Conservation (phyloP, 2,888 invertebrate species). For the Lissonota sp. region DNA sequence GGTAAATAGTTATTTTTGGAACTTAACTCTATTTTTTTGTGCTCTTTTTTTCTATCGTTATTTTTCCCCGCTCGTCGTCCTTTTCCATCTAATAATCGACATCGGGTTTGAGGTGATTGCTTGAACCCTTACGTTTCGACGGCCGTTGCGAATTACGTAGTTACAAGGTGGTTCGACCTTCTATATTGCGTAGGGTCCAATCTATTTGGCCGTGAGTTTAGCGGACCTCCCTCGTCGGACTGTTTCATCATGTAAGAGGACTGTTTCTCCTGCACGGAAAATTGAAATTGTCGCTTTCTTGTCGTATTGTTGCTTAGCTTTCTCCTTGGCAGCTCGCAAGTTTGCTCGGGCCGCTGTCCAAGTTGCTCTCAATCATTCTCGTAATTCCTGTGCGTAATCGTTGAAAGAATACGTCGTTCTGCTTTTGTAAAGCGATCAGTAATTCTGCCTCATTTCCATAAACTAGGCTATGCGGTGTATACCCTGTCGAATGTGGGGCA, state of each 20-base stretch:
- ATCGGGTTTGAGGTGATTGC: background rate
- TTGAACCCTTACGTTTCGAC: background rate
- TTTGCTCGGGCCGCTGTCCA: background rate
- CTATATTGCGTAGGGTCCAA: background rate
- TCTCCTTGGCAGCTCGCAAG: background rate
- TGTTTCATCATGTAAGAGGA: background rate
- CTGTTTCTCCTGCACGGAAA: background rate
- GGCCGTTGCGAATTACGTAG: background rate
- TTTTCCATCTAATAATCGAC: background rate
- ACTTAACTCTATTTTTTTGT: no score
- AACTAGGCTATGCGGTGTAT: slow-evolving; percentile 30
- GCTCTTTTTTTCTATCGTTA: background rate
- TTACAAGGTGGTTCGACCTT: background rate
- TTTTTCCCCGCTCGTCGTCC: background rate
- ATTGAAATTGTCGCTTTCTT: background rate
- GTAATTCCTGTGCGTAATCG: background rate
- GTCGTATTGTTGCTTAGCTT: background rate
- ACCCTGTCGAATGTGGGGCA: slow-evolving; percentile 50
- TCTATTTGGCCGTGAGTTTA: background rate
- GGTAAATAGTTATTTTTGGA: no score
- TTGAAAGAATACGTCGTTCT: no score
- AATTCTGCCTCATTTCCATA: slow-evolving; percentile 34
- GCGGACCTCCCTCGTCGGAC: slow-evolving; percentile 1
- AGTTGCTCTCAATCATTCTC: background rate
- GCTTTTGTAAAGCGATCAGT: no score